Evolutionary conservation across 2,113 vertebrate species (phyloP), one percentile per base, ranked within the genome.

Genomic region (Cebus imitator): DNA sequence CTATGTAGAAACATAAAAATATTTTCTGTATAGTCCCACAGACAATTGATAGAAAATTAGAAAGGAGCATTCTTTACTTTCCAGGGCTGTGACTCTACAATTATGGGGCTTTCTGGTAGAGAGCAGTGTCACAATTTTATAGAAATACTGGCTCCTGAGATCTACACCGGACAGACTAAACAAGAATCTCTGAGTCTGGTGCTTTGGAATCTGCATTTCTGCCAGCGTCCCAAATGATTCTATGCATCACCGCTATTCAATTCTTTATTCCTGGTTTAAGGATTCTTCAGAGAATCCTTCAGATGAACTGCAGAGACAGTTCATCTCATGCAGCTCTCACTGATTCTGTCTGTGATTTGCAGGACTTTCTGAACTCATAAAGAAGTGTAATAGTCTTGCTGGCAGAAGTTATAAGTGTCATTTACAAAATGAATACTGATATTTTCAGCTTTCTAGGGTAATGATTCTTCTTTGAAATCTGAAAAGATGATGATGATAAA

Each of bases 391-490:
- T 50, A 72, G 58, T 93, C 72, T 86, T 79, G 13, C 50, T 43
- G 0, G 23, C 13, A 90, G 75, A 96, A 79, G 48, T 58, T 88
- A n/a, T 78, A 17, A 75, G 6, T 64, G 11, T 68, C 87, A 75
- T 83, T 94, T 94, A 82, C 94, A 93, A 95, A 96, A 96, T 90
- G 81, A 76, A 83, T 73, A 86, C 35, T 83, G 30, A 9, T 87
- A 75, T 92, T 96, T 90, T n/a, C 52, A 89, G 68, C n/a, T 93
- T 96, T 61, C 52, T 76, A 40, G 32, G 83, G 8, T 73, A 70
- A 58, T 80, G 25, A 75, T 75, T 80, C 37, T 88, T 88, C 61
- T 85, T 32, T 80, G 43, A 89, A 96, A 84, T 81, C 48, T 88
- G 37, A 66, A 84, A 89, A 80, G 80, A 37, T 92, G 70, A 92